Percentiles rank a stretch among this genome's conserved stretches.
Conservation (phyloP, 92 coral and sea anemone genomes). For the Palythoa grandis region DNA sequence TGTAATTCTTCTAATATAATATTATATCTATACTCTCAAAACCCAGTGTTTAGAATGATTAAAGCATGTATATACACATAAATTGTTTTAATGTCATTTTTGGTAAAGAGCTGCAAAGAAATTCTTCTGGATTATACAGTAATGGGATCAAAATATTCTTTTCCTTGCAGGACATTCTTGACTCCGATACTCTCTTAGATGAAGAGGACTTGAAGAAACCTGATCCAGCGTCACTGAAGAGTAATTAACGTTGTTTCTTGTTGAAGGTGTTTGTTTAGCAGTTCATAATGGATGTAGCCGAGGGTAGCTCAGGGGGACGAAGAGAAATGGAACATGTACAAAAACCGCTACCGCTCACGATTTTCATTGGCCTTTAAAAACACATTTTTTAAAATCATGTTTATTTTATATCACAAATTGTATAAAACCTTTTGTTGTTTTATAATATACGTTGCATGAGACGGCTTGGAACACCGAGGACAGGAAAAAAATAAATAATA, state of each 20-base stretch:
- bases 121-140: not conserved
- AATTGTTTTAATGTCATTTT: not conserved
- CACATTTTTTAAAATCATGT: too few relatives aligned
- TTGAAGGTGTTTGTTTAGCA: not conserved
- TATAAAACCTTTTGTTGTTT: too few relatives aligned
- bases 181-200: constrained; percentile 93
- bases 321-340: not conserved
- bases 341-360: too few relatives aligned
- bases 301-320: not conserved
- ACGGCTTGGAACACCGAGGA: too few relatives aligned
- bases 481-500: too few relatives aligned
- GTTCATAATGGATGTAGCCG: not conserved
- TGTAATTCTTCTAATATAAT: too few relatives aligned
- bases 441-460: too few relatives aligned
- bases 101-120: not conserved
- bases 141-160: not conserved
- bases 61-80: too few relatives aligned
- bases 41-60: too few relatives aligned
- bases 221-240: constrained; percentile 91
- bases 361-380: too few relatives aligned
- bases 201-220: constrained; percentile 94
- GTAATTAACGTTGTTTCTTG: constrained; percentile 52
- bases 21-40: too few relatives aligned
- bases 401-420: too few relatives aligned
- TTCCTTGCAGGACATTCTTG: constrained; percentile 80